A percentile compares a stretch with the other conserved stretches of the same genome.
phyloP scores from a whole-genome alignment of 2,113 vertebrate species.

The Rhynchomys soricoides region DNA sequence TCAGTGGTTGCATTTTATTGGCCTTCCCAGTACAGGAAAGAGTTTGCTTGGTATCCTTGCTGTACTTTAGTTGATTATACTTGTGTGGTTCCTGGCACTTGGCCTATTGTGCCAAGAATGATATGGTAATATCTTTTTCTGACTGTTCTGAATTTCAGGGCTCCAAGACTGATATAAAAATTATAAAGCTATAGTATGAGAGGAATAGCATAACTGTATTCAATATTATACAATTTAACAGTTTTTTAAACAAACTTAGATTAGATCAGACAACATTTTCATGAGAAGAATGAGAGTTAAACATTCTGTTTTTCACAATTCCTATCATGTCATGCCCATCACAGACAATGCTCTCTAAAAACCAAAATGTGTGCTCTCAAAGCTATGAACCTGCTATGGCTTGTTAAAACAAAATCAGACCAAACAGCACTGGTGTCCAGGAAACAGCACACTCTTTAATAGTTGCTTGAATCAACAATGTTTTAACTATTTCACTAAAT shows the following conservation, averaged over 20 bases:
- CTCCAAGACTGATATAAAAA: background rate
- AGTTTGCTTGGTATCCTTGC: too few species aligned
- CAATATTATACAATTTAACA: background rate
- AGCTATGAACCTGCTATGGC: background rate
- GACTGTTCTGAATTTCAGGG: background rate
- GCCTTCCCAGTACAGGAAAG: background rate
- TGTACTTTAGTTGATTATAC: background rate
- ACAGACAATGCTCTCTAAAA: background rate
- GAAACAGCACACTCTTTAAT: background rate
- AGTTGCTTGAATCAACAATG: background rate
- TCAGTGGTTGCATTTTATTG: background rate
- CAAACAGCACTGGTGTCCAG: background rate
- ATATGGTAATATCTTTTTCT: background rate
- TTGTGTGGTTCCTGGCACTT: background rate
- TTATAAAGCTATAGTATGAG: background rate
- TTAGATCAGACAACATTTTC: background rate
- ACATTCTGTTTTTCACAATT: background rate
- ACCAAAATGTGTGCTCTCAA: background rate
- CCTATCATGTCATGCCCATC: background rate
- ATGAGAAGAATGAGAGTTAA: background rate
- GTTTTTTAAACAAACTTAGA: background rate
- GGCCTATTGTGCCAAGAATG: background rate
- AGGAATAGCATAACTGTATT: background rate
- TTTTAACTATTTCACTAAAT: background rate
- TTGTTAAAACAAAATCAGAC: background rate